Evolutionary conservation across 2,113 vertebrate species (phyloP).

Genomic region (Dicentrarchus labrax): DNA sequence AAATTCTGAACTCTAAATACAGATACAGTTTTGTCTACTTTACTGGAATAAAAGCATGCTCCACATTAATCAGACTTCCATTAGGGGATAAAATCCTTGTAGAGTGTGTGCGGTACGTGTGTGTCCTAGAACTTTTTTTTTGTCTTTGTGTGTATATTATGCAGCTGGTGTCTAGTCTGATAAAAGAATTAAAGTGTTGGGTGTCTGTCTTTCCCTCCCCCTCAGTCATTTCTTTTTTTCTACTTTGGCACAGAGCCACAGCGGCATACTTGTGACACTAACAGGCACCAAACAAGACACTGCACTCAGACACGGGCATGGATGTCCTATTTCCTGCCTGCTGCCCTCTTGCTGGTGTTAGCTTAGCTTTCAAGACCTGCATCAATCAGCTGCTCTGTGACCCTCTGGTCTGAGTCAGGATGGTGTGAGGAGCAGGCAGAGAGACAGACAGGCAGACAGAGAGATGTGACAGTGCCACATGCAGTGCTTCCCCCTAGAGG

Average conservation of each 20-base stretch:
- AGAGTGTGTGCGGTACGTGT: background rate
- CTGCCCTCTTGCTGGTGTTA: slow-evolving; percentile 29
- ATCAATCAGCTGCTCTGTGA: slow-evolving; percentile 42
- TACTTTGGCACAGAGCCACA: slow-evolving; percentile 40
- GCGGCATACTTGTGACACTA: slow-evolving; percentile 51
- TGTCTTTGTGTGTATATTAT: slow-evolving; percentile 41
- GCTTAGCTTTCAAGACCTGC: slow-evolving; percentile 29
- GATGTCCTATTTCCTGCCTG: slow-evolving; percentile 48
- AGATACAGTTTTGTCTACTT: slow-evolving; percentile 21
- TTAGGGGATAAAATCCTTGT: slow-evolving; percentile 48
- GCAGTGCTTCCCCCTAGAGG: slow-evolving; percentile 71
- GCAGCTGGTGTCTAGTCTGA: slow-evolving; percentile 39
- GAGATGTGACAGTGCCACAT: slow-evolving; percentile 5
- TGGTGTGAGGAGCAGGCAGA: slow-evolving; percentile 9
- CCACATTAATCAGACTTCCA: slow-evolving; percentile 40
- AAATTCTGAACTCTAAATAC: slow-evolving; percentile 20
- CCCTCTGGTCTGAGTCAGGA: slow-evolving; percentile 38
- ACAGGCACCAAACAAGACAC: slow-evolving; percentile 60
- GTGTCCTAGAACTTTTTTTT: slow-evolving; percentile 27
- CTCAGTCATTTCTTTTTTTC: slow-evolving; percentile 27
- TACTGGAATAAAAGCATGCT: slow-evolving; percentile 33
- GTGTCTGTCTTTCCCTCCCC: slow-evolving; percentile 25
- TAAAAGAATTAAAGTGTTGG: slow-evolving; percentile 41
- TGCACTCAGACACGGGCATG: slow-evolving; percentile 56
- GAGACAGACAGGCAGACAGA: background rate